Conservation (phyloP, 92 coral and sea anemone genomes). For the Heliopora coerulea region DNA sequence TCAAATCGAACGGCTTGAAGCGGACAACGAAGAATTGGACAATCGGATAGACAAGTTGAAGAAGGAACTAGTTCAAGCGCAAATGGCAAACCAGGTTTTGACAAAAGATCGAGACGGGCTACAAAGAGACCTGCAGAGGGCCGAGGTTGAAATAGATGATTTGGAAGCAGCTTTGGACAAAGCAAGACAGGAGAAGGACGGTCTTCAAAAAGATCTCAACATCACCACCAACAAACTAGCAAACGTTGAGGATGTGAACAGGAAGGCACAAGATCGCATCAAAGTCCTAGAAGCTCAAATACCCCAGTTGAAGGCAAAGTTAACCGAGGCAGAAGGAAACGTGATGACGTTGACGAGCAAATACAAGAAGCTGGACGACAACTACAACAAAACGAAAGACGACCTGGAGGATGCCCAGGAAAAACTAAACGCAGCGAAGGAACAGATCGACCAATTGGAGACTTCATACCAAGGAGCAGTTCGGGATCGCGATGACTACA, state of each 20-base stretch:
- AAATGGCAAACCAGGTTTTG: constrained; percentile 78
- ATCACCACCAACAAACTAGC: constrained; percentile 68
- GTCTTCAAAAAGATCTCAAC: constrained; percentile 76
- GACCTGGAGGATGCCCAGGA: constrained; percentile 69
- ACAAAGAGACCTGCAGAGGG: constrained; percentile 72
- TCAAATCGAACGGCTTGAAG: constrained; percentile 75
- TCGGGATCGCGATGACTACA: constrained; percentile 83
- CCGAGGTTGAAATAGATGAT: constrained; percentile 74
- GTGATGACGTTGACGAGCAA: constrained; percentile 79
- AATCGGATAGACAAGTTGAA: constrained; percentile 76
- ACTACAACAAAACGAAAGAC: constrained; percentile 63
- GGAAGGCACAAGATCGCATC: constrained; percentile 80
- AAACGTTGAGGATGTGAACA: constrained; percentile 70
- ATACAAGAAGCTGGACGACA: constrained; percentile 69
- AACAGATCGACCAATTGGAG: constrained; percentile 64
- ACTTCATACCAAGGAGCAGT: constrained; percentile 59
- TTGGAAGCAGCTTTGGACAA: constrained; percentile 76
- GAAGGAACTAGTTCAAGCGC: constrained; percentile 82
- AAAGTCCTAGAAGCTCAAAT: constrained; percentile 78
- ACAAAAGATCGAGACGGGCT: constrained; percentile 78
- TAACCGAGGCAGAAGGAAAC: constrained; percentile 79
- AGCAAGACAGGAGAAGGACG: constrained; percentile 70
- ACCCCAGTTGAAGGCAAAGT: constrained; percentile 67
- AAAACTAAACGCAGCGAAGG: constrained; percentile 60
- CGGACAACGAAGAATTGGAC: constrained; percentile 77